Evolutionary conservation across 1,140 invertebrate species (phyloP).

Genomic region (Telenomus remus): DNA sequence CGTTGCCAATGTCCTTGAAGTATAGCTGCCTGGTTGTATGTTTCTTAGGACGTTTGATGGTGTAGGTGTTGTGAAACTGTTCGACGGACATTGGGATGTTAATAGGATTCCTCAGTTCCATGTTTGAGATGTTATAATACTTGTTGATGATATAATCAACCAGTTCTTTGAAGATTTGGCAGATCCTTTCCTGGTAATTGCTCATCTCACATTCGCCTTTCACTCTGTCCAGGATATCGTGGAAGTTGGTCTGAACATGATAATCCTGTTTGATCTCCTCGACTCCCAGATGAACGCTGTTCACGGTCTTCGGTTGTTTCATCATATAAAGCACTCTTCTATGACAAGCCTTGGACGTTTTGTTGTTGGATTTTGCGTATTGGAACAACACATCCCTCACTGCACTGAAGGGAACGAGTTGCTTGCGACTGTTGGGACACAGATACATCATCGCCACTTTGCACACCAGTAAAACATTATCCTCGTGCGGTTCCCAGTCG

Average conservation of each 20-base stretch:
- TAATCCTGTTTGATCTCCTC: conserved; percentile 79
- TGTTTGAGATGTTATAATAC: conserved; percentile 69
- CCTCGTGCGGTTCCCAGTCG: conserved; percentile 79
- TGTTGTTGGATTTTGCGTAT: conserved; percentile 77
- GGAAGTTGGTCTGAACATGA: conserved; percentile 71
- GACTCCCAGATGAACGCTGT: conserved; percentile 78
- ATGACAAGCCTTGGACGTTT: conserved; percentile 83
- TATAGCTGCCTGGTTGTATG: conserved; percentile 49
- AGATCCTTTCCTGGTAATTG: conserved; percentile 61
- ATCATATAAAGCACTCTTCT: conserved; percentile 80
- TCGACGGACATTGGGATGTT: conserved; percentile 70
- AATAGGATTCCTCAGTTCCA: conserved; percentile 62
- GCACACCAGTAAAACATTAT: conserved; percentile 81
- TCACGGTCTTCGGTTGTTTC: conserved; percentile 77
- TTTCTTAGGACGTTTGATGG: conserved; percentile 64
- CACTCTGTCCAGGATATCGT: conserved; percentile 61
- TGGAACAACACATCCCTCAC: conserved; percentile 81
- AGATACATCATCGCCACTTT: conserved; percentile 82
- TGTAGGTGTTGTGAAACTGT: conserved; percentile 73
- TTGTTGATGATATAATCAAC: conserved; percentile 70
- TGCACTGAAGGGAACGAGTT: conserved; percentile 72
- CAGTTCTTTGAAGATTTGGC: conserved; percentile 67
- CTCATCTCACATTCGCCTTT: conserved; percentile 61
- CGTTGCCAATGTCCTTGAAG: conserved; percentile 63
- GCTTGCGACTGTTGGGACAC: conserved; percentile 75